Evolutionary conservation across 2,113 vertebrate genomes (phyloP), one percentile per base, ranked within the genome.

Genomic region (Hystrix brachyura): DNA sequence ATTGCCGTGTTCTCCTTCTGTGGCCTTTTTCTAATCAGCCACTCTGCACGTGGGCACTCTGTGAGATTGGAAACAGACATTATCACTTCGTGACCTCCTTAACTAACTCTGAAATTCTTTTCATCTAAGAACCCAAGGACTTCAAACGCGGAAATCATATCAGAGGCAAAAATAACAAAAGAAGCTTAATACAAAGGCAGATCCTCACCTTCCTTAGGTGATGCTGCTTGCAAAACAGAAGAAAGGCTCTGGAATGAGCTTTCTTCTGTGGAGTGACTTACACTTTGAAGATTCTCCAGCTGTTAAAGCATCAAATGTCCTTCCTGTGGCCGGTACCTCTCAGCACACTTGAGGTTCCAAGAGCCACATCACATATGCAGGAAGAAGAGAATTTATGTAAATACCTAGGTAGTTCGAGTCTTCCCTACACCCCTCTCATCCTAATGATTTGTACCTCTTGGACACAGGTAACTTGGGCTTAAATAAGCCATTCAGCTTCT

Each of bases 131-230:
- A 65, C 91, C 74, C 74, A 25, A n/a, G n/a, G 38, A 93, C 94
- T 91, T 97, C 89, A 96, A 95, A 95, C 83, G 89, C 91, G 84
- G 72, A 86, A 65, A 93, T 89, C 79, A 34, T 3, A 17, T 94
- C 85, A 92, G 80, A 87, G 91, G 87, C 62, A 87, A 86, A 91
- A 81, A 72, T 60, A 78, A 93, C 86, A 94, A 94, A 93, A 79
- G 43, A 60, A 72, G 76, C 38, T 78, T 90, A 32, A 51, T 13
- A 76, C 38, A 82, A 89, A 86, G 79, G 21, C 72, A 79, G 93
- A 88, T 38, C 48, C 38, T 81, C 51, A 17, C 15, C n/a, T 2
- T 94, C 60, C 34, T 60, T 43, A 21, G 60, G 53, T 72, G 78
- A 48, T 46, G 13, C 65, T 55, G 29, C 82, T 88, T 59, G 67